A percentile compares a stretch with the other conserved stretches of the same genome.
Evolutionary conservation across 2,113 vertebrate genomes (phyloP).

Genomic region (Rhynchopsitta pachyrhyncha): DNA sequence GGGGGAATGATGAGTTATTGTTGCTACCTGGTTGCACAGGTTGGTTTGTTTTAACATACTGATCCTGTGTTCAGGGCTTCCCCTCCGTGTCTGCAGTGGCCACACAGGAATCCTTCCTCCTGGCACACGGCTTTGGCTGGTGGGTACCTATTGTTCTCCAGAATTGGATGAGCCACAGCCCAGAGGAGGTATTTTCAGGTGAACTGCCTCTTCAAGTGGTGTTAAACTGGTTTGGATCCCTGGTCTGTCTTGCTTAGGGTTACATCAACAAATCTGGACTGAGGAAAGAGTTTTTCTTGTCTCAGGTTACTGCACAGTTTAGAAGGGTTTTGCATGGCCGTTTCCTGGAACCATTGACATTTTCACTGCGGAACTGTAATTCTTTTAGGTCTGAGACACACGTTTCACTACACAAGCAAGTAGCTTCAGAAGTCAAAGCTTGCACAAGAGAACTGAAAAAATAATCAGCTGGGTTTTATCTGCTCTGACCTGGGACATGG

Average conservation of each 20-base stretch:
- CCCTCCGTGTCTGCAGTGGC: not conserved
- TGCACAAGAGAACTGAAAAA: not conserved
- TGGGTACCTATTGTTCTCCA: not conserved
- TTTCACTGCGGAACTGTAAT: not conserved
- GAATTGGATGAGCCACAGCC: not conserved
- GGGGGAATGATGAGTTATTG: rapidly evolving
- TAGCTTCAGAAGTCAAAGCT: not conserved
- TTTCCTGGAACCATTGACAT: not conserved
- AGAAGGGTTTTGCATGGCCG: not conserved
- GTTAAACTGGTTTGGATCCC: not conserved
- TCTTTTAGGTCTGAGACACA: not conserved
- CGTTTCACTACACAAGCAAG: not conserved
- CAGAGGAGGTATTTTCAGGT: not conserved
- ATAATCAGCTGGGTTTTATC: not conserved
- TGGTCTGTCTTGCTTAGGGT: not conserved
- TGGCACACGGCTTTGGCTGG: not conserved
- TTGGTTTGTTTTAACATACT: not conserved
- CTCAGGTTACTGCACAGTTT: not conserved
- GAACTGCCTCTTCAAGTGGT: not conserved
- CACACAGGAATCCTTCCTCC: not conserved
- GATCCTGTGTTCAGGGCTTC: not conserved
- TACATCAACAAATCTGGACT: not conserved
- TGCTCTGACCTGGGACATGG: not conserved
- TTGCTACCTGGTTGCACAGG: not conserved
- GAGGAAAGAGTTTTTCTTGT: not conserved